These are phyloP conservation scores for Acyrthosiphon pisum DNA, from an alignment of 1,140 invertebrate genomes.

Conservation along the genomic window DNA sequence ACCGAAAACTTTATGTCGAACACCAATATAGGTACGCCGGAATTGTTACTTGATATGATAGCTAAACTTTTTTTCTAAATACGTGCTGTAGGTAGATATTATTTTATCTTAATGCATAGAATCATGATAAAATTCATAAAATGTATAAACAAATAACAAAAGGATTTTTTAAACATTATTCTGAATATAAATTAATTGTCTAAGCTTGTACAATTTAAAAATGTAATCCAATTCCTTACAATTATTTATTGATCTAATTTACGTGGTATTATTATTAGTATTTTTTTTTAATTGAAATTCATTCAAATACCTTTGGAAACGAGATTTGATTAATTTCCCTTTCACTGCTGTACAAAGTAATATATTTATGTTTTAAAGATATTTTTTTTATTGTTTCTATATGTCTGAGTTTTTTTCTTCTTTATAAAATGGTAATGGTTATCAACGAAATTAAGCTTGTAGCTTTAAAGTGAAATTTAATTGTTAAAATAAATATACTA, in stretches of 20 bases:
- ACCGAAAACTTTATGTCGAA: no score
- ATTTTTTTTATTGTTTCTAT: background rate
- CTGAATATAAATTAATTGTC: background rate
- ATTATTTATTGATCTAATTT: background rate
- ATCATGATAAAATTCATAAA: background rate
- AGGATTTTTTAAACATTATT: background rate
- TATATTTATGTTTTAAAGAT: background rate
- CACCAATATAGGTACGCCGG: no score
- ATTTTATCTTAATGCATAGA: background rate
- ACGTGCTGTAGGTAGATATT: accelerated
- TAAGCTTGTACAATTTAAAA: background rate
- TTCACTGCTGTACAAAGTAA: background rate
- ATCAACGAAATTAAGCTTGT: background rate
- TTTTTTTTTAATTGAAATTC: background rate
- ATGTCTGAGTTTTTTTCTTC: background rate
- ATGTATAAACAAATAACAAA: background rate
- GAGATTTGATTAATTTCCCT: background rate
- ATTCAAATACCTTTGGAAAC: background rate
- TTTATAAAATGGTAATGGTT: background rate
- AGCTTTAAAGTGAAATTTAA: background rate
- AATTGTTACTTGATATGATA: no score
- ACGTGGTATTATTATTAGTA: background rate
- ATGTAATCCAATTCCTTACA: background rate
- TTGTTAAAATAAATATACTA: background rate
- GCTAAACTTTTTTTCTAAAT: background rate